These are phyloP conservation scores for Vanessa cardui DNA, from an alignment of 2,888 invertebrate species.

Conservation along the genomic window DNA sequence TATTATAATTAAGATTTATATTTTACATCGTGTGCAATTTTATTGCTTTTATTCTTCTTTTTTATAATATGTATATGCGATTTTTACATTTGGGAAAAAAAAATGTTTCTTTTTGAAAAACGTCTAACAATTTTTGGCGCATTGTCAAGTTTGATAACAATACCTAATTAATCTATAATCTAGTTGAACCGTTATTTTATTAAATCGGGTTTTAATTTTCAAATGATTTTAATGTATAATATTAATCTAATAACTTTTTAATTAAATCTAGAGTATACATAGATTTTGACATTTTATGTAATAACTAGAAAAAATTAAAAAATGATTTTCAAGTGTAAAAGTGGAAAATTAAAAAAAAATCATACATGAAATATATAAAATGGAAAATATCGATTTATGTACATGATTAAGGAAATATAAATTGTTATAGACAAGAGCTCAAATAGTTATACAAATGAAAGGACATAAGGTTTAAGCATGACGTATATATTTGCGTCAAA, in stretches of 20 bases:
- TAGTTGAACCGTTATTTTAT: slow-evolving; percentile 21
- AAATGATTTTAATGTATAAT: slow-evolving; percentile 7
- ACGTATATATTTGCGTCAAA: no score
- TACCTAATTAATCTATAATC: slow-evolving; percentile 12
- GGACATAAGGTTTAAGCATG: no score
- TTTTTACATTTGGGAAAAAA: neutral
- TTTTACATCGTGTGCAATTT: neutral
- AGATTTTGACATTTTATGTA: neutral
- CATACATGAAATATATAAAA: no score
- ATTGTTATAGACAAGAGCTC: neutral
- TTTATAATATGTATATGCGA: neutral
- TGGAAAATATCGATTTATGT: no score
- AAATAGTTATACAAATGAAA: neutral
- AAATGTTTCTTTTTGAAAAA: slow-evolving; percentile 41
- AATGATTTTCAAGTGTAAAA: no score
- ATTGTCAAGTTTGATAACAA: slow-evolving; percentile 61
- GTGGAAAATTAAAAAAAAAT: no score
- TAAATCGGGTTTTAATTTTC: slow-evolving; percentile 14
- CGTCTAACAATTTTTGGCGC: slow-evolving; percentile 60
- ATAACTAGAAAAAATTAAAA: neutral
- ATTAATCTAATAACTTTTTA: neutral
- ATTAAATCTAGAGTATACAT: slow-evolving; percentile 7
- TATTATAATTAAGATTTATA: neutral
- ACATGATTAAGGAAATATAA: no score
- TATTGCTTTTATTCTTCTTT: neutral